A percentile compares a stretch with the other conserved stretches of the same genome.
Evolutionary conservation across 2,888 invertebrate species (phyloP).

Genomic region (Eristalis intricaria): DNA sequence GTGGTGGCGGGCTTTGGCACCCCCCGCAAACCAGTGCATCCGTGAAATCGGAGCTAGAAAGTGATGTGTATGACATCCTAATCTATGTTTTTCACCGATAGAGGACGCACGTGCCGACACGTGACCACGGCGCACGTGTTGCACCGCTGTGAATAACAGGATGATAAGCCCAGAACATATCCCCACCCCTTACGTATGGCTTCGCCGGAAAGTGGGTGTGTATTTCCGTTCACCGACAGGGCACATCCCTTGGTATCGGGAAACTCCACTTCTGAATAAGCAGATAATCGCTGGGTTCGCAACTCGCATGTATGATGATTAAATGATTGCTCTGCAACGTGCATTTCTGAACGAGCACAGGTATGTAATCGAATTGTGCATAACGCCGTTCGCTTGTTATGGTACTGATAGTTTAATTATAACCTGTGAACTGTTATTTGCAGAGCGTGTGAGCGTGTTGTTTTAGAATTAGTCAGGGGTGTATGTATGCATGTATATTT

Average conservation of each 20-base stretch:
- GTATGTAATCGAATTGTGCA: slow-evolving; percentile 44
- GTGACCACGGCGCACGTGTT: slow-evolving; percentile 72
- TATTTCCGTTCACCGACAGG: slow-evolving; percentile 14
- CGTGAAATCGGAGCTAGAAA: slow-evolving; percentile 69
- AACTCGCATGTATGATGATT: slow-evolving; percentile 48
- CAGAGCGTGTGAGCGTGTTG: neutral
- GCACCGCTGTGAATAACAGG: slow-evolving; percentile 73
- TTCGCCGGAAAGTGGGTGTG: slow-evolving; percentile 31
- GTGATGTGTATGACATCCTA: slow-evolving; percentile 73
- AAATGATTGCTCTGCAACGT: slow-evolving; percentile 44
- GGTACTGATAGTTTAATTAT: slow-evolving; percentile 61
- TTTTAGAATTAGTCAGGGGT: neutral
- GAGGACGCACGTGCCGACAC: slow-evolving; percentile 72
- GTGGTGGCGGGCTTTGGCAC: neutral
- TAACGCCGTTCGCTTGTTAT: slow-evolving; percentile 21
- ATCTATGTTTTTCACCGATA: slow-evolving; percentile 73
- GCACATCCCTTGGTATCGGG: slow-evolving; percentile 27
- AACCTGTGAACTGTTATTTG: slow-evolving; percentile 2
- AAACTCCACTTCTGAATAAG: slow-evolving; percentile 26
- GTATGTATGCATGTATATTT: neutral
- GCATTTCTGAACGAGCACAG: slow-evolving; percentile 9
- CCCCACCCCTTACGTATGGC: slow-evolving; percentile 14
- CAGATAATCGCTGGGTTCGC: slow-evolving; percentile 55
- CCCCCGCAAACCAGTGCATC: slow-evolving; percentile 42
- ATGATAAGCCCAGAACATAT: slow-evolving; percentile 68